Evolutionary conservation across 2,888 invertebrate species (phyloP), one percentile per base, ranked within the genome.

Genomic region (Osmoderma eremita): DNA sequence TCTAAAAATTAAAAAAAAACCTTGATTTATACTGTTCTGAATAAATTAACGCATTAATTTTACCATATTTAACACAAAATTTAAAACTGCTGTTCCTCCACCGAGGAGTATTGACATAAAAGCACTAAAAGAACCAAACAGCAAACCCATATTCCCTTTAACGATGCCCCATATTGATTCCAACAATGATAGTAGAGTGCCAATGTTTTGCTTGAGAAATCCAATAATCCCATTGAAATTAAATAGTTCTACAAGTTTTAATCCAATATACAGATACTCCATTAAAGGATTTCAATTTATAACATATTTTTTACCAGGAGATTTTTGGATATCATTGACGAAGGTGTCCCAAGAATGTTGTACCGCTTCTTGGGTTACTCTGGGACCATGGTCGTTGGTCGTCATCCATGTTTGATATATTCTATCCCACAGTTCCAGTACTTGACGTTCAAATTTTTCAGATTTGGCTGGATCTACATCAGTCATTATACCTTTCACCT

Each of bases 391-490:
- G 68, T 85, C 85, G 73, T 88, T 82, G 13, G 22, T 49, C 17
- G 71, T 69, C 82, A 95, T 91, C 94, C 94, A 96, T 68, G 93
- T 91, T 82, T 96, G 94, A 82, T 97, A 97, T 49, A 97, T 87
- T 68, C 94, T 86, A 82, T 97, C 97, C 95, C 96, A 97, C 15
- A 98, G 85, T 80, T 95, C 95, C 41, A 97, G 83, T 1, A 96
- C 90, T 82, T 97, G 95, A 70, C 90, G 88, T 79, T 97, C 97
- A 41, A 97, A 85, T 68, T 91, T 90, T 24, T 89, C 88, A 41
- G 93, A 91, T 81, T 94, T 94, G 22, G 88, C 87, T 0, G 91
- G 88, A 77, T 94, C 92, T 0, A 93, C 90, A 75, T 92, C 93
- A 79, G 90, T 90, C 63, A 95, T 86, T 75, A 94, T 86, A 77